phyloP scores from a whole-genome alignment of 35 echinoderm and acorn worm species.

The Ophioderma brevispina region DNA sequence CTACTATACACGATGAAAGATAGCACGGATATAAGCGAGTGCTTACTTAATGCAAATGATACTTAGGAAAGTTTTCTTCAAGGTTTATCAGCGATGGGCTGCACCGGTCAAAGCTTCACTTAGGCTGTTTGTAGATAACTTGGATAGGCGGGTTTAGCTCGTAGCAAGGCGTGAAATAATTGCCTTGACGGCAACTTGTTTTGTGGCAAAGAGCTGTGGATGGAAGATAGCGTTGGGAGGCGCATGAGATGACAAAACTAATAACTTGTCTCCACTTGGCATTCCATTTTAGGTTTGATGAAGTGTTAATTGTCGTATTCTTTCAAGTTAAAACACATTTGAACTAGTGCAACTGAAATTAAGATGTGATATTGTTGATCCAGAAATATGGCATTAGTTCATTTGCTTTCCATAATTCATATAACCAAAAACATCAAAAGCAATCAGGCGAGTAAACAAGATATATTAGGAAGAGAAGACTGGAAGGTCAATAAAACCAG shows the following conservation, averaged over 20 bases:
- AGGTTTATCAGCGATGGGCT: background rate
- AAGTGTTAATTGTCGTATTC: too few species aligned
- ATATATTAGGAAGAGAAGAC: too few species aligned
- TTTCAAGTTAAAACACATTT: too few species aligned
- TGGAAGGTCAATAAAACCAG: too few species aligned
- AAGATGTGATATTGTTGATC: too few species aligned
- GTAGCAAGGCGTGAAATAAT: background rate
- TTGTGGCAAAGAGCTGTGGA: background rate
- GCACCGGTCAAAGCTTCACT: background rate
- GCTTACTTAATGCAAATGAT: background rate
- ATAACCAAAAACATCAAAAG: too few species aligned
- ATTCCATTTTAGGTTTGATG: too few species aligned
- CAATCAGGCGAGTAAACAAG: too few species aligned
- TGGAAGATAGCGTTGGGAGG: background rate
- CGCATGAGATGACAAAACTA: background rate
- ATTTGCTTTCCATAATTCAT: too few species aligned
- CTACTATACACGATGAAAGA: background rate
- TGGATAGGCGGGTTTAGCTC: background rate
- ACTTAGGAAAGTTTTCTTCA: background rate
- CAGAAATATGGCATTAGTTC: too few species aligned
- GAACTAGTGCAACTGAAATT: too few species aligned
- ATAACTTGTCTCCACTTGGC: background rate
- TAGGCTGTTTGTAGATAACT: background rate
- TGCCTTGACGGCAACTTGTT: background rate
- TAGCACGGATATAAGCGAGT: background rate